phyloP scores from a whole-genome alignment of 1,140 invertebrate genomes.

The Drosophila miranda region DNA sequence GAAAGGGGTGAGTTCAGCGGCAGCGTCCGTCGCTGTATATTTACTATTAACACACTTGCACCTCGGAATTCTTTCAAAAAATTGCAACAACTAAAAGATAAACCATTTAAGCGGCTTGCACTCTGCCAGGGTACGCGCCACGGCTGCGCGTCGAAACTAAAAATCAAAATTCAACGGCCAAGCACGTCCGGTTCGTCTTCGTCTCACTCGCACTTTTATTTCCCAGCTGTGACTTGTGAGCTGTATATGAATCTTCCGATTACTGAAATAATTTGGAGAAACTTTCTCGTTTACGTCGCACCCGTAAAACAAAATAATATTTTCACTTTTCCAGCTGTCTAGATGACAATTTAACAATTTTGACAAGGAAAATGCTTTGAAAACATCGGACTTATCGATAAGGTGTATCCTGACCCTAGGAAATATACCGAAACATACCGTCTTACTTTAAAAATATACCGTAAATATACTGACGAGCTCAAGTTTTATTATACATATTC shows the following conservation, averaged over 20 bases:
- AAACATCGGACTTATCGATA: too few species aligned
- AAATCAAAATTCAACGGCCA: slow-evolving; percentile 69
- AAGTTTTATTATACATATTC: too few species aligned
- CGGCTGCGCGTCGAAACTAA: slow-evolving; percentile 54
- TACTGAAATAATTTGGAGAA: too few species aligned
- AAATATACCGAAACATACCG: neutral
- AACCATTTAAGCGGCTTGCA: slow-evolving; percentile 29
- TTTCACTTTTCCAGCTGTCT: too few species aligned
- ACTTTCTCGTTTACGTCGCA: too few species aligned
- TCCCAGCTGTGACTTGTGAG: slow-evolving; percentile 37
- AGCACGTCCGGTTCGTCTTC: slow-evolving; percentile 49
- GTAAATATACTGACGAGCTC: too few species aligned
- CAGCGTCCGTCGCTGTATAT: too few species aligned
- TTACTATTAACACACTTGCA: slow-evolving; percentile 1
- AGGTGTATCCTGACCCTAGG: too few species aligned
- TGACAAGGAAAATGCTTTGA: too few species aligned
- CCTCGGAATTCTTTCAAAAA: slow-evolving; percentile 5
- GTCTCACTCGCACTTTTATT: slow-evolving; percentile 5
- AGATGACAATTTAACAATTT: too few species aligned
- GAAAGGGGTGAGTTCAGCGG: too few species aligned
- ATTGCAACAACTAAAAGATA: slow-evolving; percentile 31
- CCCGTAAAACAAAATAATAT: neutral
- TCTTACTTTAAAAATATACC: neutral
- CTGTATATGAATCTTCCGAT: neutral
- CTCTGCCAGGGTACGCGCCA: slow-evolving; percentile 36